Percentiles rank a stretch among this genome's conserved stretches.
Evolutionary conservation across 1,140 invertebrate genomes (phyloP).

Genomic region (Drosophila guanche): DNA sequence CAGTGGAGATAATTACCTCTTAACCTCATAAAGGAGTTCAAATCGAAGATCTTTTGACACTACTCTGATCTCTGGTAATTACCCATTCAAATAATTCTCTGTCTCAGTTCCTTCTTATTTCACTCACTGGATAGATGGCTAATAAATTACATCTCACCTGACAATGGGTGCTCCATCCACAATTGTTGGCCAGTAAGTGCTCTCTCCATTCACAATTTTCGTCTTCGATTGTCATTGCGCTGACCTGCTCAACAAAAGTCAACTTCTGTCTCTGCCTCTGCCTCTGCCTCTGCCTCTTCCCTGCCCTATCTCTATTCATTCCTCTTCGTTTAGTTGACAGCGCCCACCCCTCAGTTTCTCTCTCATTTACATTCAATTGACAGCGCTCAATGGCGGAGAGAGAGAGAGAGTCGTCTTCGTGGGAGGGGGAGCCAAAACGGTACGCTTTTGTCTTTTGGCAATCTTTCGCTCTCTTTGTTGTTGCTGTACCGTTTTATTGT

Average conservation of each 20-base stretch:
- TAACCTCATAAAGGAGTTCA: too few relatives aligned
- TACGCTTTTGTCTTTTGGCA: slow-evolving; percentile 14
- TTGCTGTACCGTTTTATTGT: slow-evolving; percentile 44
- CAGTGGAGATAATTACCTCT: too few relatives aligned
- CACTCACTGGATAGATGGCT: too few relatives aligned
- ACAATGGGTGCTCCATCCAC: neutral
- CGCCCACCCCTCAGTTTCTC: slow-evolving; percentile 8
- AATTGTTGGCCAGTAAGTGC: slow-evolving; percentile 42
- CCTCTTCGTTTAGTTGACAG: slow-evolving; percentile 44
- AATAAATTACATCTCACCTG: too few relatives aligned
- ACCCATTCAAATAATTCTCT: too few relatives aligned
- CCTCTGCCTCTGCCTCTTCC: slow-evolving; percentile 1
- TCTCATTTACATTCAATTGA: slow-evolving; percentile 74
- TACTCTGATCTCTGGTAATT: too few relatives aligned
- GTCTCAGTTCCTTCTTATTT: too few relatives aligned
- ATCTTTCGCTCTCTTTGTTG: slow-evolving; percentile 43
- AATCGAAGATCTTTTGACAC: too few relatives aligned
- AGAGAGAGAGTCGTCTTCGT: slow-evolving; percentile 9
- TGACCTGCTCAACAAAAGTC: slow-evolving; percentile 56
- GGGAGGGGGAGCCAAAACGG: too few relatives aligned
- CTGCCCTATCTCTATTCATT: slow-evolving; percentile 32
- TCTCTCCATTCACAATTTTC: slow-evolving; percentile 51
- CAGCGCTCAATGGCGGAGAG: slow-evolving; percentile 46
- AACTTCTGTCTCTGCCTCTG: slow-evolving; percentile 12
- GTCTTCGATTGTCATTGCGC: slow-evolving; percentile 31